Percentiles rank a stretch among this genome's conserved stretches.
phyloP scores from a whole-genome alignment of 2,888 invertebrate species.

The Neoitamus cyanurus region DNA sequence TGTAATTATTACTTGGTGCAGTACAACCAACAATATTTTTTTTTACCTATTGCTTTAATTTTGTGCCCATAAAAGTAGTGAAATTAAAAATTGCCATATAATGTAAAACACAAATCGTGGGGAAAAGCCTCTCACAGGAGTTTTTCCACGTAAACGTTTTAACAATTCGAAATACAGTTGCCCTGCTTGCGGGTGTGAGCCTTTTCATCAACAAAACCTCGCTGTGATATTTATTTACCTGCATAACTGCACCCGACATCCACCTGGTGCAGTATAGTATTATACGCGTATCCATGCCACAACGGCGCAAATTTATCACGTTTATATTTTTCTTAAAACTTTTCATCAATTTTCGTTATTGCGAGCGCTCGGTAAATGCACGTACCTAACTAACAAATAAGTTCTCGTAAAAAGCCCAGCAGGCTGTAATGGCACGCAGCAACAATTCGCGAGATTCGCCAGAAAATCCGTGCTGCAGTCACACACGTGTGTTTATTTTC shows the following conservation, averaged over 20 bases:
- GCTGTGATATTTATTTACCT: neutral
- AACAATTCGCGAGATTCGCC: neutral
- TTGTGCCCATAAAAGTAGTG: too few species aligned
- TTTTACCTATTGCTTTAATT: too few species aligned
- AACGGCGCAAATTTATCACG: neutral
- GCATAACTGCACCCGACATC: neutral
- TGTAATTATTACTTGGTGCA: too few species aligned
- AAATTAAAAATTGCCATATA: too few species aligned
- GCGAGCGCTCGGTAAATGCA: neutral
- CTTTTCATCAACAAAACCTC: neutral
- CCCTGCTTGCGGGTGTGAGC: neutral
- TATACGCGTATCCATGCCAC: neutral
- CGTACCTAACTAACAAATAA: neutral
- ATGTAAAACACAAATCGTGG: too few species aligned
- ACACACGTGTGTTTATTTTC: neutral
- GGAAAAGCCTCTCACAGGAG: too few species aligned
- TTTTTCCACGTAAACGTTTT: too few species aligned
- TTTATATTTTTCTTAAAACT: neutral
- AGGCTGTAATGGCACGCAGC: neutral
- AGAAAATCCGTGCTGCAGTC: neutral
- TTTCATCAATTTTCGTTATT: neutral
- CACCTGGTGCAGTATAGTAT: neutral
- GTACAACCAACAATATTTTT: too few species aligned
- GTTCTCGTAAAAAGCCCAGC: neutral
- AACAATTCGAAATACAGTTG: neutral